Evolutionary conservation across 2,888 invertebrate species (phyloP).

Genomic region (Macrosoma leucophasiata): DNA sequence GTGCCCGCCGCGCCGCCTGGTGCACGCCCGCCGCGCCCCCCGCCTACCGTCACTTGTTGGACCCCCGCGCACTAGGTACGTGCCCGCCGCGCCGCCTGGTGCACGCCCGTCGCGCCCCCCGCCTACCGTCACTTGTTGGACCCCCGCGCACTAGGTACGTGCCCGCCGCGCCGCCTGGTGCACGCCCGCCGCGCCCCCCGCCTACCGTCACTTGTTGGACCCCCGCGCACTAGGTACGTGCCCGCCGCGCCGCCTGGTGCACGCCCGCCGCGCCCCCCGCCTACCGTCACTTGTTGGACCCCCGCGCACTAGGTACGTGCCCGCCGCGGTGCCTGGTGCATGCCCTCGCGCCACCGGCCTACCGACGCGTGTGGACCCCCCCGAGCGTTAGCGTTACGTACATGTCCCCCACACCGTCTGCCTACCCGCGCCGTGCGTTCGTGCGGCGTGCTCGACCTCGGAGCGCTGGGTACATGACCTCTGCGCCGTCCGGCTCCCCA

Average conservation of each 20-base stretch:
- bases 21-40: neutral
- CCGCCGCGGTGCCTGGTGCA: too few species aligned
- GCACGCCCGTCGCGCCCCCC: neutral
- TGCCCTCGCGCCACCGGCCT: too few species aligned
- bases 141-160: neutral
- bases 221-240: conserved; percentile 47
- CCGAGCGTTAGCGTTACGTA: too few species aligned
- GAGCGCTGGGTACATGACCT: conserved; percentile 60
- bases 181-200: neutral
- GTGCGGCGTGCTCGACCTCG: too few species aligned
- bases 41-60: neutral
- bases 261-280: conserved; percentile 39
- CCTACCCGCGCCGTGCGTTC: too few species aligned
- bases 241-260: conserved; percentile 43
- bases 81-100: neutral
- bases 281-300: conserved; percentile 45
- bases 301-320: conserved; percentile 40
- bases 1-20: neutral
- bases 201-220: neutral
- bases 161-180: neutral
- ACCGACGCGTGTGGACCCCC: too few species aligned
- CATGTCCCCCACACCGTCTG: too few species aligned
- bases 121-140: neutral
- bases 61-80: neutral
- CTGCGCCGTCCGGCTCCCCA: conserved; percentile 46